These are phyloP conservation scores for Luperina testacea DNA, from an alignment of 2,888 invertebrate species.

Conservation along the genomic window DNA sequence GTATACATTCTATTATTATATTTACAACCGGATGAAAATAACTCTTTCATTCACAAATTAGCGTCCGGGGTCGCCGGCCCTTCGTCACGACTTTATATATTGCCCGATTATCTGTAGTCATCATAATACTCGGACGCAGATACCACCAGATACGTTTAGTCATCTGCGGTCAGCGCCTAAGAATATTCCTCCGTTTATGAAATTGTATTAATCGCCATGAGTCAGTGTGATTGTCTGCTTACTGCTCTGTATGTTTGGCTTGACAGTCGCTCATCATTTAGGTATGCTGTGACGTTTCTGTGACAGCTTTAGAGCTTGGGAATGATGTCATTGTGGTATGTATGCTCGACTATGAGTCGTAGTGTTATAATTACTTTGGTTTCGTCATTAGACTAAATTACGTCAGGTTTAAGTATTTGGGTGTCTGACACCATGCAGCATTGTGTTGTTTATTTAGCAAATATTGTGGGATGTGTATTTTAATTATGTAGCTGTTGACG, in stretches of 20 bases:
- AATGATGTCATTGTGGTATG: slow-evolving; percentile 81
- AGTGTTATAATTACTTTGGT: slow-evolving; percentile 51
- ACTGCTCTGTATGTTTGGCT: slow-evolving; percentile 65
- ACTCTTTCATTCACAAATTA: slow-evolving; percentile 66
- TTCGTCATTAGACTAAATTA: slow-evolving; percentile 63
- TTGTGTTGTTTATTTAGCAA: slow-evolving; percentile 48
- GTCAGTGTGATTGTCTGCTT: slow-evolving; percentile 63
- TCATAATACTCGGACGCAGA: slow-evolving; percentile 35
- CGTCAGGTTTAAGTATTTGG: slow-evolving; percentile 53
- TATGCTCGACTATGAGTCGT: slow-evolving; percentile 60
- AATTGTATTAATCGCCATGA: slow-evolving; percentile 61
- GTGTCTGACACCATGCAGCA: slow-evolving; percentile 38
- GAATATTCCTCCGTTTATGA: slow-evolving; percentile 46
- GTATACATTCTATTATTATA: slow-evolving; percentile 44
- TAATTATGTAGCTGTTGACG: slow-evolving; percentile 43
- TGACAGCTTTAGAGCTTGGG: slow-evolving; percentile 69
- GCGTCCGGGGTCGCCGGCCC: slow-evolving; percentile 76
- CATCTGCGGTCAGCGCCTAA: slow-evolving; percentile 51
- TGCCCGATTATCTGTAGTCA: slow-evolving; percentile 47
- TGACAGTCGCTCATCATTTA: slow-evolving; percentile 76
- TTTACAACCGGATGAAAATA: slow-evolving; percentile 67
- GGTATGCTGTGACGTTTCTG: slow-evolving; percentile 78
- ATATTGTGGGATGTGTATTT: slow-evolving; percentile 40
- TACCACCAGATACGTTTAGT: slow-evolving; percentile 45
- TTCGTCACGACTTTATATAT: slow-evolving; percentile 58